Conservation (phyloP, 92 coral and sea anemone species). For the Porites divaricata region DNA sequence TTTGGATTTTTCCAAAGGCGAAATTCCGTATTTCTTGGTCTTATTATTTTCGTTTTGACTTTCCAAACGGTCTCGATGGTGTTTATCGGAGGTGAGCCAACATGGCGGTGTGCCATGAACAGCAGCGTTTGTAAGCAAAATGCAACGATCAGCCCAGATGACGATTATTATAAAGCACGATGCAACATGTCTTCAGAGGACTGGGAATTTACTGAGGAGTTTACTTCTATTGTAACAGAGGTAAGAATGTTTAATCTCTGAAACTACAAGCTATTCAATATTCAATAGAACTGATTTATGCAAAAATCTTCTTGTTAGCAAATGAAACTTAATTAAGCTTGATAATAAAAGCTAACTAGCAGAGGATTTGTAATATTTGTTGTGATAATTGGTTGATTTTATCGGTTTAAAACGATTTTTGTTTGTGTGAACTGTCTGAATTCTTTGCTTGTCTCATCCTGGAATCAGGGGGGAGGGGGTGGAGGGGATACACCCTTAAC, state of each 20-base stretch:
- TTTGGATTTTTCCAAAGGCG: slow-evolving; percentile 92
- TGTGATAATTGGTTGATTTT: too few relatives aligned
- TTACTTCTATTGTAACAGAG: slow-evolving; percentile 92
- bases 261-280: too few relatives aligned
- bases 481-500: too few relatives aligned
- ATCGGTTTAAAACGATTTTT: too few relatives aligned
- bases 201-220: slow-evolving; percentile 87
- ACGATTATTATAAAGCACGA: slow-evolving; percentile 64
- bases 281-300: too few relatives aligned
- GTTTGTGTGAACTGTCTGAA: too few relatives aligned
- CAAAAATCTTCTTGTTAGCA: too few relatives aligned
- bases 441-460: too few relatives aligned
- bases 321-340: too few relatives aligned
- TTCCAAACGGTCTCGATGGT: slow-evolving; percentile 95
- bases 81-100: slow-evolving; percentile 91
- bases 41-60: slow-evolving; percentile 81
- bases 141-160: slow-evolving; percentile 67
- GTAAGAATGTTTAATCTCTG: slow-evolving; percentile 14
- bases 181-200: slow-evolving; percentile 86
- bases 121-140: slow-evolving; percentile 71
- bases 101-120: slow-evolving; percentile 75
- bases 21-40: slow-evolving; percentile 75
- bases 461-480: too few relatives aligned
- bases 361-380: too few relatives aligned
- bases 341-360: too few relatives aligned